Conservation (phyloP, 2,113 vertebrate genomes). For the Bagarius yarrelli region DNA sequence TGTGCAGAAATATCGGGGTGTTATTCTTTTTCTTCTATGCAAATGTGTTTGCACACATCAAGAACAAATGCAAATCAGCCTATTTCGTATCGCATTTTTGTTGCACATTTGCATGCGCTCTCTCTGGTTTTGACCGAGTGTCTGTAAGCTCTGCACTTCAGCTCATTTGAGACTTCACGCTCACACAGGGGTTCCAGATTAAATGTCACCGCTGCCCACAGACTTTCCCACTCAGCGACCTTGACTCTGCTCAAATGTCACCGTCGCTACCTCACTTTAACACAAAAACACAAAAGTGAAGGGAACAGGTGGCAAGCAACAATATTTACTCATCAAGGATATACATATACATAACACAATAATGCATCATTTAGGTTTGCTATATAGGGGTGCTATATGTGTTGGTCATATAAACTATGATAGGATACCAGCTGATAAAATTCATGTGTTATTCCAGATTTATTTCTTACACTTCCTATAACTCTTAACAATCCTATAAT, state of each 20-base stretch:
- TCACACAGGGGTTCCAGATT: conserved; percentile 38
- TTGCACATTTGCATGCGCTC: not conserved
- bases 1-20: not conserved
- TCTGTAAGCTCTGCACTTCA: not conserved
- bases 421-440: too few species aligned
- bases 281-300: not conserved
- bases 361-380: not conserved
- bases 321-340: conserved; percentile 47
- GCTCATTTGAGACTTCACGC: conserved; percentile 9
- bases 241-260: conserved; percentile 48
- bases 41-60: conserved; percentile 8
- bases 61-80: not conserved
- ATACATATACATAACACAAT: not conserved
- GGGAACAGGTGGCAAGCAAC: conserved; percentile 2
- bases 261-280: conserved; percentile 33
- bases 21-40: conserved; percentile 5
- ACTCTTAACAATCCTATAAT: too few species aligned
- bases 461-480: too few species aligned
- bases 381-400: too few species aligned
- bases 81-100: not conserved
- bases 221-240: conserved; percentile 41
- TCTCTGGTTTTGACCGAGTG: not conserved
- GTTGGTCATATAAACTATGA: too few species aligned
- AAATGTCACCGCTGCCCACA: conserved; percentile 53
- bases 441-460: too few species aligned